Base-by-base conservation (phyloP, 2,113 vertebrate genomes). In the Delphinus delphis region DNA sequence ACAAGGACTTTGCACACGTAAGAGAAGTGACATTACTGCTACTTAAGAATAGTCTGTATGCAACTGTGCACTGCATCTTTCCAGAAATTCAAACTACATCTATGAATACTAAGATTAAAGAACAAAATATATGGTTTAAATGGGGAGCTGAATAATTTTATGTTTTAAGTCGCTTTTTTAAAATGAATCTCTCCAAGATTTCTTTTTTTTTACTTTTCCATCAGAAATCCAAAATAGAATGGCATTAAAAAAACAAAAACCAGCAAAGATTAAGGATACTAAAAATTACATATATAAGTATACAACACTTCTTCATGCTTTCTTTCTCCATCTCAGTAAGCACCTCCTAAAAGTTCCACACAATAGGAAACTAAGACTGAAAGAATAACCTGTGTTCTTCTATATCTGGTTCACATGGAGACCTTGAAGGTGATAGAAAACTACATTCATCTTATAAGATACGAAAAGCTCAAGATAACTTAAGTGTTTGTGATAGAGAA, bases 211-310 rank as follows among this genome's bases (percentile, higher is more conserved):
- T 36, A 3, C 79, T 68, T 89, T 89, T 73, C 14, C 79, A 89
- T 81, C 80, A 95, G 33, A 96, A 95, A 95, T 92, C 28, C 53
- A 93, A 81, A 96, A 68, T 9, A 93, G 25, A 90, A 10, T 67
- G 18, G 41, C 33, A 88, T 65, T 60, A 63, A 31, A 84, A 83
- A 84, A 77, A 79, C 36, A 79, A 44, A 70, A 96, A 60, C 3
- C 33, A 93, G 38, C 60, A 95, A 93, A 92, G 21, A 92, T 74
- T 88, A 81, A 89, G 63, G 28, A 60, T 31, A 87, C 33, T 70
- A 96, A 95, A 88, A 93, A 93, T 84, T n/a, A 68, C 8, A 50
- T 62, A 23, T 13, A 0, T 26, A 88, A 26, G 20, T 8, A 88
- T 31, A 81, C 26, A 31, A 76, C 2, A 53, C n/a, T 86, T 86